Base-by-base conservation (phyloP, 1,140 invertebrate genomes). In the Aphelenchoides fujianensis region DNA sequence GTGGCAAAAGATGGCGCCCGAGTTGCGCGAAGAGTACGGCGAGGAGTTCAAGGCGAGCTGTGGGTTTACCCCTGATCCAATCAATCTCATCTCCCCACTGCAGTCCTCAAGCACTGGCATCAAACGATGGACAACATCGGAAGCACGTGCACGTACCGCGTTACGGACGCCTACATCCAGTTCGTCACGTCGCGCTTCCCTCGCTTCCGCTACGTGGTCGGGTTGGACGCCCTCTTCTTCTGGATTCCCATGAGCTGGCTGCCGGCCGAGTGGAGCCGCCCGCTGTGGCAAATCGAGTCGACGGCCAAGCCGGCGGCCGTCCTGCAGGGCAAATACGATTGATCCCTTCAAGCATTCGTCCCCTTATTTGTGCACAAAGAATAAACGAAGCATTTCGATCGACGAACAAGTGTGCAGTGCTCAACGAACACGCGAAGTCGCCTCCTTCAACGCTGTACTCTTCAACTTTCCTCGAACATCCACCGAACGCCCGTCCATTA, bases 91-190 rank as follows among this genome's bases (percentile, higher is more conserved):
- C n/a, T n/a, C n/a, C n/a, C n/a, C n/a, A n/a, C n/a, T 75, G 54
- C 55, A 77, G 76, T 78, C 57, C 57, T 71, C n/a, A 59, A 71
- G 57, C 61, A 63, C 63, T 78, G 76, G 76, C 77, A 78, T 57
- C 62, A 71, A 12, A 48, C 64, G 2, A 70, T 76, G 23, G 28
- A 76, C 16, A 5, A 32, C 1, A 28, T 78, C 48, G 71, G 72
- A 5, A 64, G 69, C 2, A 34, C 71, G 9, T 68, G 73, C 23
- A 78, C 72, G 31, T 32, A 70, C 23, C 64, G 68, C 28, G 76
- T 78, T 19, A 70, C 75, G 27, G 76, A 78, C 36, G 67, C 70
- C 36, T 78, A 78, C 54, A 69, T 78, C 61, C 76, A 78, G 52
- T 76, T 70, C 23, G 30, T 78, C 1, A 78, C 76, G 52, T 69